Evolutionary conservation across 2,797 vertebrate genomes (phyloP).

Genomic region (Erpetoichthys calabaricus): DNA sequence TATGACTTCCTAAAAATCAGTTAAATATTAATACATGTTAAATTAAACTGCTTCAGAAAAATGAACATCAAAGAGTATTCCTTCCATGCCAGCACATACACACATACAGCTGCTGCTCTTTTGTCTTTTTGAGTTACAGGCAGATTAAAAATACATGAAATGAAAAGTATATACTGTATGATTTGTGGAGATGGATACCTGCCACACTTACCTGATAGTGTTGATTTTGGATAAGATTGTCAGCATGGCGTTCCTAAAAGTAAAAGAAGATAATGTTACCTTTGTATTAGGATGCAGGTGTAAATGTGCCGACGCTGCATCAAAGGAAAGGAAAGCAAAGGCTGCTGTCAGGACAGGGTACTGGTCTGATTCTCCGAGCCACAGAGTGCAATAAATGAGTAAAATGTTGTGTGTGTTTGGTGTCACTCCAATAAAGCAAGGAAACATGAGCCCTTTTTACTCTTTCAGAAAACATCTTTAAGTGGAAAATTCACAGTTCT

Average conservation of each 20-base stretch:
- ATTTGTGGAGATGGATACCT: neutral
- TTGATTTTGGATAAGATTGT: constrained; percentile 88
- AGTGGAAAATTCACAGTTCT: too few species aligned
- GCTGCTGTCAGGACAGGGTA: too few species aligned
- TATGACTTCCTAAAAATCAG: constrained; percentile 75
- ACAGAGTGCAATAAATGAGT: too few species aligned
- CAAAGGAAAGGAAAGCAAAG: too few species aligned
- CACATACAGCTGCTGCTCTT: constrained; percentile 2
- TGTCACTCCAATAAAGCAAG: too few species aligned
- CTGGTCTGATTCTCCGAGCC: too few species aligned
- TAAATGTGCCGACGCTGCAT: neutral
- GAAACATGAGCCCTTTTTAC: too few species aligned
- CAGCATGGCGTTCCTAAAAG: constrained; percentile 76
- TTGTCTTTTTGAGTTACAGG: too few species aligned
- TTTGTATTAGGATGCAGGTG: neutral
- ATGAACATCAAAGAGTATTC: constrained; percentile 4
- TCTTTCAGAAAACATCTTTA: too few species aligned
- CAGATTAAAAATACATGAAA: too few species aligned
- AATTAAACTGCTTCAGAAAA: neutral
- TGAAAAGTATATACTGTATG: too few species aligned
- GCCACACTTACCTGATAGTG: constrained; percentile 74
- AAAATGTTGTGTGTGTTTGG: too few species aligned
- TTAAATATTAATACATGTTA: constrained; percentile 5
- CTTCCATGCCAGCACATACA: neutral
- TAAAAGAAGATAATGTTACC: constrained; percentile 19